These are phyloP conservation scores for Pogonocherus hispidulus DNA, from an alignment of 2,888 invertebrate genomes.

Conservation along the genomic window DNA sequence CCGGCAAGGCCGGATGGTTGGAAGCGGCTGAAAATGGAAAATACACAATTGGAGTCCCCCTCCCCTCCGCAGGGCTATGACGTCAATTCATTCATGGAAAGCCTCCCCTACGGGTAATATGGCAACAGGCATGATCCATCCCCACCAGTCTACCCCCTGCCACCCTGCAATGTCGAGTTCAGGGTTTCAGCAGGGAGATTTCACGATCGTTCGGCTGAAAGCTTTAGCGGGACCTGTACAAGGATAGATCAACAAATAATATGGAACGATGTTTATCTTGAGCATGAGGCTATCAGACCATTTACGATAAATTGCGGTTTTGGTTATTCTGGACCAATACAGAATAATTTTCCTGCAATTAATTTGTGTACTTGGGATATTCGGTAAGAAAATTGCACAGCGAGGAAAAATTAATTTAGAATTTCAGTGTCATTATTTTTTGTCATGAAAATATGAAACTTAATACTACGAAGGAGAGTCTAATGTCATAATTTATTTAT, in stretches of 20 bases:
- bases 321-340: too few species aligned
- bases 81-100: constrained; percentile 58
- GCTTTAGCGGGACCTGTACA: constrained; percentile 10
- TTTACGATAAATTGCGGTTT: too few species aligned
- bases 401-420: too few species aligned
- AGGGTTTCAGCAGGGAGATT: constrained; percentile 33
- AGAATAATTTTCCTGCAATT: too few species aligned
- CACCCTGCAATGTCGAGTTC: constrained; percentile 32
- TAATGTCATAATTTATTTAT: too few species aligned
- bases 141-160: constrained; percentile 38
- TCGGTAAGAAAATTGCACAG: too few species aligned
- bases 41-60: constrained; percentile 22
- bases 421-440: too few species aligned
- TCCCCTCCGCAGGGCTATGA: constrained; percentile 41
- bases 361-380: too few species aligned
- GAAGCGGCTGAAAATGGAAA: constrained; percentile 19
- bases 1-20: not conserved
- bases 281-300: too few species aligned
- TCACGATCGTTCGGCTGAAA: constrained; percentile 24
- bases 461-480: too few species aligned
- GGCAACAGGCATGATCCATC: constrained; percentile 47
- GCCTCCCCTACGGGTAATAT: constrained; percentile 49
- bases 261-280: not conserved
- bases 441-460: too few species aligned
- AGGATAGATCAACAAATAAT: constrained; percentile 20